Evolutionary conservation across 1,140 invertebrate species (phyloP).

Genomic region (Phenacoccus solenopsis): DNA sequence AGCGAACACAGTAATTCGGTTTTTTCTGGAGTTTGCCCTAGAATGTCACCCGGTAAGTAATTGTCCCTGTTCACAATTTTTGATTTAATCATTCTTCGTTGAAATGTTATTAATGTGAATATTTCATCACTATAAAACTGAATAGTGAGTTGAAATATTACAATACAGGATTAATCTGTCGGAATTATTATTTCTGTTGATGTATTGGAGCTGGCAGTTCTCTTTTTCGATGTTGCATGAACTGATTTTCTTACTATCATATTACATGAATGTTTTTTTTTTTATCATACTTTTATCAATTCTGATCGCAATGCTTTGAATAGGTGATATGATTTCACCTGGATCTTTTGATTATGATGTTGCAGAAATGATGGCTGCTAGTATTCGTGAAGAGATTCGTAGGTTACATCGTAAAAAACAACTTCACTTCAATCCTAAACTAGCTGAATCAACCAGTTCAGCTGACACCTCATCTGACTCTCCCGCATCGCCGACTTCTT

Average conservation of each 20-base stretch:
- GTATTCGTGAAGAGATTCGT: conserved; percentile 81
- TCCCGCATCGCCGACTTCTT: conserved; percentile 35
- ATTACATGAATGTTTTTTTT: too few relatives aligned
- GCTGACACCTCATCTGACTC: conserved; percentile 36
- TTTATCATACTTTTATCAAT: neutral
- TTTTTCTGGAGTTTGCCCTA: conserved; percentile 60
- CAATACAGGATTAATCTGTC: too few relatives aligned
- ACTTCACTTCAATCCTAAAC: conserved; percentile 51
- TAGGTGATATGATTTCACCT: neutral
- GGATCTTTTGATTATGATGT: conserved; percentile 23
- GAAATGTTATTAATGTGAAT: too few relatives aligned
- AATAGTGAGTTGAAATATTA: too few relatives aligned
- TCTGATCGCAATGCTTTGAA: neutral
- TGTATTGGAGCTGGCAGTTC: too few relatives aligned
- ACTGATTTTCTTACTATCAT: too few relatives aligned
- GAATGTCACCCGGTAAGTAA: conserved; percentile 67
- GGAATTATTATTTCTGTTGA: too few relatives aligned
- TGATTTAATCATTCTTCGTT: too few relatives aligned
- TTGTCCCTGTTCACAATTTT: neutral
- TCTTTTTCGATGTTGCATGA: too few relatives aligned
- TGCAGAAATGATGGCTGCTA: conserved; percentile 80
- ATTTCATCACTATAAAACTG: too few relatives aligned
- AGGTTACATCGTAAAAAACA: conserved; percentile 78
- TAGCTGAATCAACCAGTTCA: conserved; percentile 37
- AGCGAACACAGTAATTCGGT: conserved; percentile 49